phyloP scores from a whole-genome alignment of 2,797 vertebrate species.

The Pseudomugil gertrudae region DNA sequence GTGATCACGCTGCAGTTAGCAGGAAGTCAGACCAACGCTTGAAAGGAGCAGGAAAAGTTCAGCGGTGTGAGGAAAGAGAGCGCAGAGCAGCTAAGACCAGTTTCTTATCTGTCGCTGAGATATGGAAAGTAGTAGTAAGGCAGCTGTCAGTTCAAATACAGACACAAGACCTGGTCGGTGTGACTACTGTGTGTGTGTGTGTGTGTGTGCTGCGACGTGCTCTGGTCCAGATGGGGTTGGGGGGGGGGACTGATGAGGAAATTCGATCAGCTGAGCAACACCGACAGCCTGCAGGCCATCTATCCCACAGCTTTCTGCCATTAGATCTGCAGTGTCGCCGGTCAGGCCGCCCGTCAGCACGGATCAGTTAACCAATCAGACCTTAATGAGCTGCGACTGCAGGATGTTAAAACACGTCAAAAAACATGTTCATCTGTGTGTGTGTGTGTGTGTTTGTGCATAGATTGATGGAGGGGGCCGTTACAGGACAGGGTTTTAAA shows the following conservation, averaged over 20 bases:
- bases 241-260: conserved; percentile 57
- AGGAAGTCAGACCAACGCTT: conserved; percentile 42
- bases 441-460: conserved; percentile 41
- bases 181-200: conserved; percentile 11
- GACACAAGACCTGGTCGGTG: conserved; percentile 55
- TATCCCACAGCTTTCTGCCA: conserved; percentile 46
- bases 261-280: conserved; percentile 65
- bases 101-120: conserved; percentile 57
- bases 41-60: conserved; percentile 33
- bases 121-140: conserved; percentile 75
- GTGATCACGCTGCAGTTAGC: conserved; percentile 23
- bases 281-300: conserved; percentile 54
- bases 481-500: conserved; percentile 37
- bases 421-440: conserved; percentile 10
- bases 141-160: conserved; percentile 79
- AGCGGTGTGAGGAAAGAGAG: conserved; percentile 32
- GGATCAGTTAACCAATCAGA: conserved; percentile 38
- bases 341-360: conserved; percentile 29
- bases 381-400: background rate
- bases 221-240: conserved; percentile 44
- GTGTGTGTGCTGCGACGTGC: conserved; percentile 52
- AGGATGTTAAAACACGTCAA: conserved; percentile 29
- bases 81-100: conserved; percentile 55
- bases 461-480: conserved; percentile 54
- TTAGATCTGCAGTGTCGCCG: conserved; percentile 47